phyloP scores from a whole-genome alignment of 2,888 invertebrate genomes.

The Drosophila melanosoma region DNA sequence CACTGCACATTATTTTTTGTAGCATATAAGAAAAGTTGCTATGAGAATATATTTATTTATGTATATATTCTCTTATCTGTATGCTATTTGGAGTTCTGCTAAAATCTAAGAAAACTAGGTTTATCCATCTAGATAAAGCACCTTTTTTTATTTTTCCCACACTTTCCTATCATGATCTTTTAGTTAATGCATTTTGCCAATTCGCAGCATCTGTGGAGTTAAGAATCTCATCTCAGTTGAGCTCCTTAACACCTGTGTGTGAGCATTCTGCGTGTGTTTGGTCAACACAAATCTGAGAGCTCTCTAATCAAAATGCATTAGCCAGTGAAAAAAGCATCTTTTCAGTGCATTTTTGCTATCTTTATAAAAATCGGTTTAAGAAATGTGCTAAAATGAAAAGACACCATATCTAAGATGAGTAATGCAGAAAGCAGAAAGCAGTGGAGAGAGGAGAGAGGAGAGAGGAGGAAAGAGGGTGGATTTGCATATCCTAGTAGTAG shows the following conservation, averaged over 20 bases:
- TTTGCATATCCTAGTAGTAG: conserved; percentile 1
- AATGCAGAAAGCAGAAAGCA: not conserved
- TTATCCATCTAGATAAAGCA: not conserved
- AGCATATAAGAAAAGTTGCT: not conserved
- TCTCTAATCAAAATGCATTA: conserved; percentile 56
- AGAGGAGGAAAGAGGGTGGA: conserved; percentile 2
- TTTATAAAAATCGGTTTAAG: conserved; percentile 46
- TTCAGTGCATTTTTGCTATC: conserved; percentile 43
- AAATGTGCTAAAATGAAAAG: conserved; percentile 55
- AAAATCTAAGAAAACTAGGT: not conserved
- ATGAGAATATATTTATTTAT: not conserved
- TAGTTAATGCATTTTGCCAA: conserved; percentile 31
- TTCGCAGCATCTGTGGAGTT: conserved; percentile 50
- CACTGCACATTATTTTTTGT: not conserved
- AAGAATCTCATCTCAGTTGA: conserved; percentile 44
- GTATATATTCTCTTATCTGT: not conserved
- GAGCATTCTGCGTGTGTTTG: conserved; percentile 44
- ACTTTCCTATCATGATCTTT: not conserved
- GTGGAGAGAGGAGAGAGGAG: not conserved
- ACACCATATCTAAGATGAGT: conserved; percentile 15
- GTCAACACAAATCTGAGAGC: conserved; percentile 55
- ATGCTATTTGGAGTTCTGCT: not conserved
- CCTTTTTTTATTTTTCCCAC: not conserved
- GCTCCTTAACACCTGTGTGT: conserved; percentile 20
- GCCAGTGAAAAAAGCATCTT: conserved; percentile 16